Base-by-base conservation (phyloP, 2,797 vertebrate genomes). In the Fistularia commersonii region DNA sequence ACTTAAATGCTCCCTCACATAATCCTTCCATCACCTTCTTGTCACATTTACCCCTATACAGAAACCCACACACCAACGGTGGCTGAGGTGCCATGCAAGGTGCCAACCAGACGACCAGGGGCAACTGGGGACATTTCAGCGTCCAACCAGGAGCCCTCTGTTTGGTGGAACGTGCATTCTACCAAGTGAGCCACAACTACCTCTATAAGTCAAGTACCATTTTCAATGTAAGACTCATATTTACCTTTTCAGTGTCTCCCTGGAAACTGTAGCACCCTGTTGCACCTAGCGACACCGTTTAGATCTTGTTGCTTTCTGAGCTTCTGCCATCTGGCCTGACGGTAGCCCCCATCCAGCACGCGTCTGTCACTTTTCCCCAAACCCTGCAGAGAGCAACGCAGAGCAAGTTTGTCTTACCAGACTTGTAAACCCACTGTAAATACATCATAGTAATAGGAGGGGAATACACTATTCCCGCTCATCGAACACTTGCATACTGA, bases 221-320 rank as follows among this genome's bases (percentile, higher is more conserved):
- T 8, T 11, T 45, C 3, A n/a, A 7, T n/a, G 31, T 33, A 1
- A 3, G 13, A 1, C 31, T 1, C 8, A 23, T 23, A 11, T 14
- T 10, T 74, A 90, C 89, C 90, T 89, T 82, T 72, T 77, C 78
- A 81, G 86, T 81, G 79, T 87, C 79, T 87, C 79, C 81, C 67
- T 55, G 57, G 77, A 81, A 91, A 90, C 72, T 82, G 80, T 73
- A 74, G 78, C 80, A 64, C 82, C 72, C 76, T 44, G 77, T 51
- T 76, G 77, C 57, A 77, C 80, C 72, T 88, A 90, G 69, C 80
- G 77, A 55, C 57, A 10, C 74, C 64, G 76, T 79, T 78, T 64
- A 65, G 68, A 81, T 56, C 64, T 79, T 60, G 35, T 54, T 54
- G 71, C 48, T 58, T 61, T 80, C 76, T 69, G 68, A 74, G 68